Conservation (phyloP, 2,888 invertebrate genomes). For the Hololepta plana region DNA sequence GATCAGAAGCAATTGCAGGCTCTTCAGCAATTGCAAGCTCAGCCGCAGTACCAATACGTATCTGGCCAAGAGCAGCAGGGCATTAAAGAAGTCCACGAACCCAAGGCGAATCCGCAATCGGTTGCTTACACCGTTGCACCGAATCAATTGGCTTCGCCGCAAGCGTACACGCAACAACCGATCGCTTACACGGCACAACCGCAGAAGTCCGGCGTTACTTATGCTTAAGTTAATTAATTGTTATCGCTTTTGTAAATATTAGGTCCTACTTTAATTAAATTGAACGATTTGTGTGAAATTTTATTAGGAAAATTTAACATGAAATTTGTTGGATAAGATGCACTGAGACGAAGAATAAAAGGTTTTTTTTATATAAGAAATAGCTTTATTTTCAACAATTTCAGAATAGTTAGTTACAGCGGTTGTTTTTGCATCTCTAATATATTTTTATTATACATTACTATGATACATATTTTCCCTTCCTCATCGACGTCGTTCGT, state of each 20-base stretch:
- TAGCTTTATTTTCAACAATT: conserved; percentile 21
- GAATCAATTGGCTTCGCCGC: too few relatives aligned
- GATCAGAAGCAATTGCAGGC: conserved; percentile 7
- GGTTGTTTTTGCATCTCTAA: conserved; percentile 4
- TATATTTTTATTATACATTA: conserved; percentile 5
- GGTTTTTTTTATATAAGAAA: conserved; percentile 17
- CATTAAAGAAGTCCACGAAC: conserved; percentile 8
- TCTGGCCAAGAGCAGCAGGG: conserved; percentile 12
- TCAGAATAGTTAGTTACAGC: conserved; percentile 7
- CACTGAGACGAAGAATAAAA: background rate
- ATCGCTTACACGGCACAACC: too few relatives aligned
- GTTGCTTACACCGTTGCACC: conserved; percentile 7
- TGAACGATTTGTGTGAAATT: conserved; percentile 4
- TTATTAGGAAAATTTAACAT: conserved; percentile 1
- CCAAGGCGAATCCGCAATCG: conserved; percentile 6
- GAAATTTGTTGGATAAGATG: conserved; percentile 1
- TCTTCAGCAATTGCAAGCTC: too few relatives aligned
- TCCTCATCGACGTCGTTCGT: background rate
- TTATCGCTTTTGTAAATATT: conserved; percentile 1
- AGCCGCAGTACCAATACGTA: too few relatives aligned
- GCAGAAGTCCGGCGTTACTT: too few relatives aligned
- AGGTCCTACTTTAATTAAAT: background rate
- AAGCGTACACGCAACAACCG: too few relatives aligned
- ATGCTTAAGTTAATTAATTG: too few relatives aligned
- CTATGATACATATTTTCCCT: conserved; percentile 3